These are phyloP conservation scores for Morus bassanus DNA, from an alignment of 2,797 vertebrate species.

Conservation along the genomic window DNA sequence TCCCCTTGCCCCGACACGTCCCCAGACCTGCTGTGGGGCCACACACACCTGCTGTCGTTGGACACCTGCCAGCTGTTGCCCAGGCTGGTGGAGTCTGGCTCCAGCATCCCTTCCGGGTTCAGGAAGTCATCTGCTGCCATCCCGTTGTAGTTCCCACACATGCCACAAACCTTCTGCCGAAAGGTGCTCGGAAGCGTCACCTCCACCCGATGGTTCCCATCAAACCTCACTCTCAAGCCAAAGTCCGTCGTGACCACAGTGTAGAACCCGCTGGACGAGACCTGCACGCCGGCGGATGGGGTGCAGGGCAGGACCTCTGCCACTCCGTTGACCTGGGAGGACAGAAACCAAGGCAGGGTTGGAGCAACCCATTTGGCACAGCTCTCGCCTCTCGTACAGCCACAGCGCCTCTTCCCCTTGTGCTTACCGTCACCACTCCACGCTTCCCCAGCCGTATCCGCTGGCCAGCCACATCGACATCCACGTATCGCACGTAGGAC, in stretches of 20 bases:
- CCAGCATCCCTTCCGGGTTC: conserved; percentile 57
- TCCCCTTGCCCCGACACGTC: not conserved
- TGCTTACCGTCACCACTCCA: too few relatives aligned
- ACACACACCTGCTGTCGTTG: too few relatives aligned
- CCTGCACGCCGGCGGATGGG: not conserved
- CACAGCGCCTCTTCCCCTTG: too few relatives aligned
- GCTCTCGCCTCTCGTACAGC: not conserved
- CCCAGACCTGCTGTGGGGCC: not conserved
- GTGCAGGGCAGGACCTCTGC: conserved; percentile 19
- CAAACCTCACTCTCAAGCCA: conserved; percentile 69
- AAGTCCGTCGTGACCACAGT: conserved; percentile 56
- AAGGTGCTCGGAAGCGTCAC: conserved; percentile 49
- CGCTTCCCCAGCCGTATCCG: too few relatives aligned
- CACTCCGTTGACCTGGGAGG: conserved; percentile 21
- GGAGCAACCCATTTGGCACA: not conserved
- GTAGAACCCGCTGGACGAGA: conserved; percentile 43
- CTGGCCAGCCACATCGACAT: not conserved
- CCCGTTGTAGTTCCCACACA: conserved; percentile 70
- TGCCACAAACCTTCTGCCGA: conserved; percentile 58
- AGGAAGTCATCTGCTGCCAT: conserved; percentile 64
- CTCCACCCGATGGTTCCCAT: conserved; percentile 61
- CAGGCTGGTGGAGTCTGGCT: conserved; percentile 12
- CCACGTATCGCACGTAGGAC: not conserved
- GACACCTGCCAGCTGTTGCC: too few relatives aligned
- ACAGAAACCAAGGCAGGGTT: not conserved